Base-by-base conservation (phyloP, 1,140 invertebrate species). In the Trichogramma pretiosum region DNA sequence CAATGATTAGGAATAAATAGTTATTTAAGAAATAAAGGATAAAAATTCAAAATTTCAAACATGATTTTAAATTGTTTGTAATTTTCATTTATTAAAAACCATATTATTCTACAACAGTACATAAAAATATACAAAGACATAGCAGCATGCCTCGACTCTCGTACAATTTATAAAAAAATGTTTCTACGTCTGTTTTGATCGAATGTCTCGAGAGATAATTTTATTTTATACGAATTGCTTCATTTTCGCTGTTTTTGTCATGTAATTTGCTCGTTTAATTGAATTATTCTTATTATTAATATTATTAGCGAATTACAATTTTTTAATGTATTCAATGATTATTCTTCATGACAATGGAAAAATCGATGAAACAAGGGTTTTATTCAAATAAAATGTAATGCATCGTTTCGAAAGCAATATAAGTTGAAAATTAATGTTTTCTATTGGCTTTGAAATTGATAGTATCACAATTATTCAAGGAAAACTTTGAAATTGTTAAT, bases 51-150 rank as follows among this genome's bases (percentile, higher is more conserved):
- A n/a, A n/a, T n/a, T n/a, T n/a, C n/a, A n/a, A n/a, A n/a, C n/a
- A n/a, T n/a, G n/a, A 70, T 69, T 71, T 65, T 68, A 58, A 65
- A 68, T 50, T 68, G 70, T 72, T 62, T 72, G 65, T 70, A 70
- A n/a, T n/a, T n/a, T n/a, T 70, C 70, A 70, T 72, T 70, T 70
- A 70, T 70, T 69, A 70, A 62, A 72, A 72, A 72, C 67, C 70
- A 72, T 72, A 70, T 68, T 61, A 70, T 68, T 70, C 69, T 72
- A 72, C 68, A 72, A 72, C 68, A 68, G 70, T 68, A 68, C 69
- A 72, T 72, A 72, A 70, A 70, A 72, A 72, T 72, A 70, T 72
- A 72, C 67, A 72, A 72, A 72, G 68, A 72, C 68, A 69, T 68
- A 65, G 68, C 68, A 72, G 70, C 70, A 72, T 70, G 68, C 69